Base-by-base conservation (phyloP, 2,113 vertebrate species). In the Callipepla californica region DNA sequence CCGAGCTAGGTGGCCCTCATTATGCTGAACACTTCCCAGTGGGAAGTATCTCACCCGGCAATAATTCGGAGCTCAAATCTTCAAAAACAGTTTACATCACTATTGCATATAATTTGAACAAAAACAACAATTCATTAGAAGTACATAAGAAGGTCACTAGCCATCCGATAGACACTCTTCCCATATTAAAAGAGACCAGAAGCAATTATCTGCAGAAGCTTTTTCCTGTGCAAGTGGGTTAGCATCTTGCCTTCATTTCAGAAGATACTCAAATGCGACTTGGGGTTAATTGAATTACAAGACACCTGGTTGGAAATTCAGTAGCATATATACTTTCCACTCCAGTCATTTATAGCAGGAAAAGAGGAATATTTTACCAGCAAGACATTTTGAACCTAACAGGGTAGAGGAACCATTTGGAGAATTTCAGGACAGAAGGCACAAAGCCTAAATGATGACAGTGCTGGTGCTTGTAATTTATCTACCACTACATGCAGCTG, bases 51-150 rank as follows among this genome's bases (percentile, higher is more conserved):
- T 87, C 51, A 81, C 89, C 84, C 87, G 89, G 78, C 53, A 80
- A 34, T 63, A 67, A 81, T 67, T 66, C 21, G 16, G 48, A 53
- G 22, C 17, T 58, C 75, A 36, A 57, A 91, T 73, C 47, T 58
- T 92, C 70, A 65, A 78, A 32, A 87, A 70, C 81, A 72, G 50
- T 11, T 57, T 44, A 65, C 13, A 30, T 79, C 48, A 30, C 72
- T 72, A 61, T 80, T 81, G 86, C 38, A 83, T 22, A 36, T 57
- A 34, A 62, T 90, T 88, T 76, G 87, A 92, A 76, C 47, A 38
- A 79, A 93, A 91, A 61, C 25, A 92, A 44, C 85, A 81, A 86
- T 80, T 93, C 7, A 77, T 80, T 57, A 94, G 83, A 94, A 90
- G 63, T 72, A 44, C 15, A 22, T 42, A 55, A 78, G 65, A 69